Percentiles rank a stretch among this genome's conserved stretches.
phyloP scores from a whole-genome alignment of 2,113 vertebrate genomes.

The Sapajus apella region DNA sequence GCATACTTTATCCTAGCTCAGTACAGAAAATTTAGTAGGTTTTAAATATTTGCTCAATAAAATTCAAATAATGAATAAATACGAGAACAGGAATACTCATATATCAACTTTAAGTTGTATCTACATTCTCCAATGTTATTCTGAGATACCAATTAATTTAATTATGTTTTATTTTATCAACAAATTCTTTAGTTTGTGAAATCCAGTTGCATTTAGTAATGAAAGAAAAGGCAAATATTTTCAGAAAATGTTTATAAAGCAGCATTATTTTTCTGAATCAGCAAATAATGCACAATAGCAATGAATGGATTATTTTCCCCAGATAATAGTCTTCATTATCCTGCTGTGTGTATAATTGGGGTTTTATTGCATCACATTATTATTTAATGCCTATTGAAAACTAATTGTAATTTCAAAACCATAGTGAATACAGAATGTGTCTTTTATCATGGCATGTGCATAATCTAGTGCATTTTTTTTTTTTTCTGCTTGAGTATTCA shows the following conservation, averaged over 20 bases:
- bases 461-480: not conserved
- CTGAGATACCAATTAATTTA: not conserved
- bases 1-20: not conserved
- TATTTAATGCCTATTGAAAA: slow-evolving; percentile 26
- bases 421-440: slow-evolving; percentile 9
- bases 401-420: slow-evolving; percentile 49
- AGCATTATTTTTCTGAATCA: not conserved
- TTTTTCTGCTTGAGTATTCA: not conserved
- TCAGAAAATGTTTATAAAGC: not conserved
- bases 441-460: not conserved
- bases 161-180: not conserved
- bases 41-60: slow-evolving; percentile 5
- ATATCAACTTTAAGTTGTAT: not conserved
- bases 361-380: not conserved
- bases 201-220: not conserved
- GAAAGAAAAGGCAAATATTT: slow-evolving; percentile 13
- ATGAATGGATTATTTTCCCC: not conserved
- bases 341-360: slow-evolving; percentile 1
- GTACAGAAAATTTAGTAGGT: not conserved
- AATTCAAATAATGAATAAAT: not conserved
- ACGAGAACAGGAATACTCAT: not conserved
- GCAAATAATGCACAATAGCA: not conserved
- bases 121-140: not conserved
- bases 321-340: not conserved
- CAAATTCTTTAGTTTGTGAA: not conserved